phyloP scores from a whole-genome alignment of 2,113 vertebrate genomes.

The Laticauda colubrina region DNA sequence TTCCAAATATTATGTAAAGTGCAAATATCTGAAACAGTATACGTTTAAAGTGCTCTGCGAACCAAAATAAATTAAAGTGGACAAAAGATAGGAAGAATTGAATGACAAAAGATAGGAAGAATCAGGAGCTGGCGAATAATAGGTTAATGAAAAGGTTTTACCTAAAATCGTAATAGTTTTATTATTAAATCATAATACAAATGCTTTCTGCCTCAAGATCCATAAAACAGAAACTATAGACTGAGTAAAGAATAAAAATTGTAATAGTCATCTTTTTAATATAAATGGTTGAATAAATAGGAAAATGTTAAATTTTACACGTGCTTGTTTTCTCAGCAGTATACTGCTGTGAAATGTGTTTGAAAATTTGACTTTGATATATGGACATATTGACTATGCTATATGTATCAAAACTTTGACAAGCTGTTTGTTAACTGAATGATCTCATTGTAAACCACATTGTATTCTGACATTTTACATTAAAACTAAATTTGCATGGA shows the following conservation, averaged over 20 bases:
- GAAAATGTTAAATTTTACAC: constrained; percentile 51
- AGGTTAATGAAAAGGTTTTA: constrained; percentile 10
- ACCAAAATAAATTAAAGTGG: neutral
- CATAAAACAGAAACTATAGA: neutral
- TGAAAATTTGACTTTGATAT: constrained; percentile 46
- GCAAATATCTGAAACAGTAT: neutral
- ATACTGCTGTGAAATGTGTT: constrained; percentile 45
- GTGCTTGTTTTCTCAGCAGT: constrained; percentile 46
- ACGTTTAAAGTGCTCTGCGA: neutral
- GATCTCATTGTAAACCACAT: constrained; percentile 58
- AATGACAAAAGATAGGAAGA: neutral
- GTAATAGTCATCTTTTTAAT: constrained; percentile 57
- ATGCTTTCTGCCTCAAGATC: neutral
- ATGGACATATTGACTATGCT: constrained; percentile 25
- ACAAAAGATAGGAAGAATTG: neutral
- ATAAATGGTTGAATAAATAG: constrained; percentile 44
- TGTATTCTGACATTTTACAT: constrained; percentile 59
- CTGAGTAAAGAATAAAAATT: constrained; percentile 17
- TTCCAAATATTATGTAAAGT: neutral
- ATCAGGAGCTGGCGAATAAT: neutral
- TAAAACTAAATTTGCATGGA: constrained; percentile 61
- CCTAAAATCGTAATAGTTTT: constrained; percentile 41
- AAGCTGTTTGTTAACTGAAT: constrained; percentile 65
- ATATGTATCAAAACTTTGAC: constrained; percentile 54
- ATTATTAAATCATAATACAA: constrained; percentile 8